Base-by-base conservation (phyloP, 2,888 invertebrate species). In the Drosophila neotestacea region DNA sequence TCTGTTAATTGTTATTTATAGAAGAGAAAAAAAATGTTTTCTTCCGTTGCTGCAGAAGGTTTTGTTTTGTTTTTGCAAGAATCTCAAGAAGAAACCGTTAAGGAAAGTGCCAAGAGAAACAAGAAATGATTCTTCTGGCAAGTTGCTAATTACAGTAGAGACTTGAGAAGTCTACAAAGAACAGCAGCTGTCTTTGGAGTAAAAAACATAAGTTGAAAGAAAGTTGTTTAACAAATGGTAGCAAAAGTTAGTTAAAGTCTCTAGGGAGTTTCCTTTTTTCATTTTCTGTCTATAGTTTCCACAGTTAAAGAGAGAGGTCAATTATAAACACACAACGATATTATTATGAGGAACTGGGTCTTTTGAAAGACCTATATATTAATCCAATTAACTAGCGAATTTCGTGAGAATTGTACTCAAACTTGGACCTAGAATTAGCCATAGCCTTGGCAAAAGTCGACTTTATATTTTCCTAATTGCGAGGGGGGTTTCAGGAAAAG, bases 361-460 rank as follows among this genome's bases (percentile, higher is more conserved):
- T 34, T 10, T 6, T 10, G 9, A 34, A 13, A 47, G 32, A 32
- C 44, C 27, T n/a, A 32, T 48, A 41, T 30, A 47, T 32, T 22
- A 60, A 50, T 9, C 22, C 39, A 47, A 41, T 48, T 41, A 60
- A 60, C 50, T 56, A 46, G 27, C 47, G 55, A n/a, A 62, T 47
- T 62, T 62, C 62, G 27, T 56, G 47, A 38, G 55, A 62, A 62
- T 62, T 27, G 32, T 6, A 5, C 13, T 39, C 10, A 22, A 39
- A 44, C 36, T 52, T 27, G 28, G 28, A 13, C 13, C 28, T 38
- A 46, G 46, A 28, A 46, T 47, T 58, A 58, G 36, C 11, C 22
- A 3, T 22, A 22, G 16, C 16, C 16, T 16, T 34, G 6, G 38
- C 10, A 38, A 42, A 55, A 52, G 61, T 36, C 11, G 9, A 36